Conservation (phyloP, 2,888 invertebrate species). For the Alloscopus bannaensis region DNA sequence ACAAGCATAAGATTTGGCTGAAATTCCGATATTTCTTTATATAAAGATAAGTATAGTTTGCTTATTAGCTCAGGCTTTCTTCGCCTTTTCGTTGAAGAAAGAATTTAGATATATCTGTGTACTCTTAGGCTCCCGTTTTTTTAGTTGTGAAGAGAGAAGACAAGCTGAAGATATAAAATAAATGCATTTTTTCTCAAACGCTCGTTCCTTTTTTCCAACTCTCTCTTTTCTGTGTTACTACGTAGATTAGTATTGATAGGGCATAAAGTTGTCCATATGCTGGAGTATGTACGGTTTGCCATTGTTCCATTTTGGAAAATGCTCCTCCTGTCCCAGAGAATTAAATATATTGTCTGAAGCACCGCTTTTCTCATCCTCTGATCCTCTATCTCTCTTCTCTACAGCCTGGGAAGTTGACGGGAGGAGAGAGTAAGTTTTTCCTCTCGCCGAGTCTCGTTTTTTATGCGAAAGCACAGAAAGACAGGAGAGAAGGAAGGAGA, state of each 20-base stretch:
- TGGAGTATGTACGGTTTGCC: constrained; percentile 1
- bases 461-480: too few species aligned
- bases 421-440: constrained; percentile 2
- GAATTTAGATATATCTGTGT: too few species aligned
- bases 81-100: too few species aligned
- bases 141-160: too few species aligned
- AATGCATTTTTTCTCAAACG: too few species aligned
- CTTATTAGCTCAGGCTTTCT: too few species aligned
- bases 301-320: constrained; percentile 4
- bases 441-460: too few species aligned
- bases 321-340: neutral
- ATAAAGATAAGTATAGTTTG: too few species aligned
- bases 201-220: too few species aligned
- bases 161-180: too few species aligned
- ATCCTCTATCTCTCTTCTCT: constrained; percentile 15
- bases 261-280: neutral
- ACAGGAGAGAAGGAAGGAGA: constrained; percentile 14
- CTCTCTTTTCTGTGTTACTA: neutral
- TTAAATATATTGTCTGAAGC: constrained; percentile 9
- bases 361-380: neutral
- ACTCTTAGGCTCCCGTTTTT: too few species aligned
- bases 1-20: neutral
- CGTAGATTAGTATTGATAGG: neutral
- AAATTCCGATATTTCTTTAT: too few species aligned
- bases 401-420: constrained; percentile 22